Base-by-base conservation (phyloP, 2,888 invertebrate species). In the Coronaproctus castanopsis region DNA sequence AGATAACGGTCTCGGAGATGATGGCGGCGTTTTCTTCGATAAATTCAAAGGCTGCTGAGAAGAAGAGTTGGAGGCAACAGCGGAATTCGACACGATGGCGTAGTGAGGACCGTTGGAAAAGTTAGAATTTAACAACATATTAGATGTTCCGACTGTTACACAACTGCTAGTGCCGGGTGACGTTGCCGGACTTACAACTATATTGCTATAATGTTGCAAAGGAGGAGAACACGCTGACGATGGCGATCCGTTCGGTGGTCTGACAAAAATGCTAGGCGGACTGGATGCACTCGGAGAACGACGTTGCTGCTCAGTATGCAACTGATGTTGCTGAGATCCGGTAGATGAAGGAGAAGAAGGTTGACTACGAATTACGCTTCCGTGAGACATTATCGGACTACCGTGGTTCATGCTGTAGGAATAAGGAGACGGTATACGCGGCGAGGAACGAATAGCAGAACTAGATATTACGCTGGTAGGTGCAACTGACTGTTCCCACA, bases 21-120 rank as follows among this genome's bases (percentile, higher is more conserved):
- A 82, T 66, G 82, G 80, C 67, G 83, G 83, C 64, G 84, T 82
- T 71, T 85, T 85, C 73, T 89, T 90, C 72, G 89, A 90, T 68
- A 91, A 78, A 77, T 91, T 91, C 66, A 91, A 76, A 59, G 91
- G 91, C 71, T 86, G 85, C 66, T 82, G 82, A 20, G 59, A 54
- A 57, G 83, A 80, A 69, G 84, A 84, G 68, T 85, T 85, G 66
- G 86, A 85, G 69, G 86, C 85, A 67, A 87, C 86, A 72, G 87
- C 87, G 66, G 88, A 77, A 70, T 87, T 85, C 68, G 82, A 75
- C n/a, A n/a, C n/a, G n/a, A n/a, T n/a, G n/a, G n/a, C n/a, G n/a
- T n/a, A n/a, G n/a, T n/a, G n/a, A n/a, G n/a, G n/a, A n/a, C n/a
- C n/a, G n/a, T n/a, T n/a, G n/a, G n/a, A n/a, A n/a, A n/a, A n/a